Evolutionary conservation across 1,140 invertebrate species (phyloP).

Genomic region (Tribolium madens): DNA sequence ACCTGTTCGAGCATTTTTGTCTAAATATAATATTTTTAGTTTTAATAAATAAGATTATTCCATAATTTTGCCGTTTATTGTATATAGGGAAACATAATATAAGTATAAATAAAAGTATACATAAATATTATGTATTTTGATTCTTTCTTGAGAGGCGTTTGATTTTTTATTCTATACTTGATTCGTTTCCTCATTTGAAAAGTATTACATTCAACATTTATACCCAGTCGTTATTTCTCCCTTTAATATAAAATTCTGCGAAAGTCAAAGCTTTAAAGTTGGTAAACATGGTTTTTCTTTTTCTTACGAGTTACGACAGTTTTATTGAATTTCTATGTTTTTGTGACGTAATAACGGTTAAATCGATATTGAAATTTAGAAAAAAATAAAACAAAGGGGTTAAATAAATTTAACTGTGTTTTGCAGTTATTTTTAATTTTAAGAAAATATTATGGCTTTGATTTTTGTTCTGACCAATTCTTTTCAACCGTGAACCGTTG

Average conservation of each 20-base stretch:
- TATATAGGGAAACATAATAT: no score
- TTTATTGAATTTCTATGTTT: conserved; percentile 14
- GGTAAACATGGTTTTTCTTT: neutral
- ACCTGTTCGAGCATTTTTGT: no score
- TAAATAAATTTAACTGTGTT: neutral
- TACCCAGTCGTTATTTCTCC: neutral
- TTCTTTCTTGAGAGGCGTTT: no score
- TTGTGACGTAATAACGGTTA: neutral
- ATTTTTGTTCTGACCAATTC: neutral
- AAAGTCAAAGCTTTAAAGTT: conserved; percentile 23
- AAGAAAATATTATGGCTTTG: neutral
- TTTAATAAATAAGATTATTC: no score
- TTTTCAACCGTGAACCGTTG: neutral
- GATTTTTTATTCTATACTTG: no score
- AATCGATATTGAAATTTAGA: neutral
- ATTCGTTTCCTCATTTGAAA: neutral
- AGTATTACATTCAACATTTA: neutral
- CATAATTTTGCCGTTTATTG: no score
- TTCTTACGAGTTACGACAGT: conserved; percentile 5
- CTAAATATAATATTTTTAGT: no score
- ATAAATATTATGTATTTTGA: no score
- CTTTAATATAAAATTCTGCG: conserved; percentile 13
- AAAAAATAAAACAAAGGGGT: neutral
- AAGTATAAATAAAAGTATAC: no score
- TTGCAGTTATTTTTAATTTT: neutral